These are phyloP conservation scores for Percina caprodes DNA, from an alignment of 2,113 vertebrate species.

Conservation along the genomic window DNA sequence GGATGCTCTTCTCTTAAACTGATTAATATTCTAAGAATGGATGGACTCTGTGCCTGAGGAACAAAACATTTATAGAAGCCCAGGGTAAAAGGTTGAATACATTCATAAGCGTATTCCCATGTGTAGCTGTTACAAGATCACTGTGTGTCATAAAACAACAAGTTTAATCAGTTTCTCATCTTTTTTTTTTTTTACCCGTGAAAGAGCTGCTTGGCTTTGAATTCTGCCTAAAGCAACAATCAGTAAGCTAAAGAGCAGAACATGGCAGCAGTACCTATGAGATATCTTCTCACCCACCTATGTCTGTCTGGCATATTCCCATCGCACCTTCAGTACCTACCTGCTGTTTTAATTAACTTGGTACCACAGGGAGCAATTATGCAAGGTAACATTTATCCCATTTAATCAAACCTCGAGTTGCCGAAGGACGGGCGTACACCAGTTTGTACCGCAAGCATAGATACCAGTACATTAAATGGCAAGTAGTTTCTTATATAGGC, in stretches of 20 bases:
- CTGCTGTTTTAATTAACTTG: constrained; percentile 80
- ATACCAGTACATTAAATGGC: neutral
- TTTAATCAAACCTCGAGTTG: constrained; percentile 60
- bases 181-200: neutral
- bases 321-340: constrained; percentile 70
- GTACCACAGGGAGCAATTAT: constrained; percentile 78
- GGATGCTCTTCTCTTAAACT: constrained; percentile 32
- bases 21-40: constrained; percentile 49
- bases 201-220: constrained; percentile 25
- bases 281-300: constrained; percentile 55
- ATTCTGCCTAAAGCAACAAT: constrained; percentile 30
- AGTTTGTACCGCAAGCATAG: neutral
- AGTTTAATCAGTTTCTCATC: neutral
- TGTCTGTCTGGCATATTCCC: constrained; percentile 69
- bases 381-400: constrained; percentile 71
- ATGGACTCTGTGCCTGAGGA: neutral
- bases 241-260: constrained; percentile 44
- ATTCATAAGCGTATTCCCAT: constrained; percentile 15
- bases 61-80: constrained; percentile 28
- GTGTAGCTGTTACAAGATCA: constrained; percentile 7
- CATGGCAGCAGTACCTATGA: constrained; percentile 41
- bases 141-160: neutral
- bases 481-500: neutral
- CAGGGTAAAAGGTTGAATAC: neutral
- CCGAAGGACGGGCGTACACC: constrained; percentile 25